Evolutionary conservation across 1,140 invertebrate genomes (phyloP).

Genomic region (Scylla paramamosain): DNA sequence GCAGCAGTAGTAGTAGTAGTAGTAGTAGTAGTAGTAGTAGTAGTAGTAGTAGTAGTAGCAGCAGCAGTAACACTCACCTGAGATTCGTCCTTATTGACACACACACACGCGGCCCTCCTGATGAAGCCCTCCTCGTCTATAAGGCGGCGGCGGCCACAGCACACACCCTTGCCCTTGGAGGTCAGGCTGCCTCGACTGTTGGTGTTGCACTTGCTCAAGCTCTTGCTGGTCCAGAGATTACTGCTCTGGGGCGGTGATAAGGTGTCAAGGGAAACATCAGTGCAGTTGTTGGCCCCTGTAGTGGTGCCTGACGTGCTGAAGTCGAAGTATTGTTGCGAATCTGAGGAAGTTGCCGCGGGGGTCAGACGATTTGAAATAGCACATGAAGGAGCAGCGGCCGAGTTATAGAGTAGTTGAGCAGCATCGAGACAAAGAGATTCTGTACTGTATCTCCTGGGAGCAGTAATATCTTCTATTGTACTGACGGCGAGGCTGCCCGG

Average conservation of each 20-base stretch:
- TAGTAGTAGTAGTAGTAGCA: too few species aligned
- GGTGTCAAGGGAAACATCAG: neutral
- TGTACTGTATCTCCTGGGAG: neutral
- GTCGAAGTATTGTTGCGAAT: neutral
- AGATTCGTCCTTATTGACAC: slow-evolving; percentile 67
- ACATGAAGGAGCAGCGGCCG: neutral
- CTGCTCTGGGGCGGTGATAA: neutral
- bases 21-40: neutral
- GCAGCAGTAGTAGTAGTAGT: neutral
- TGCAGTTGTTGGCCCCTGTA: neutral
- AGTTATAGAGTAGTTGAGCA: too few species aligned
- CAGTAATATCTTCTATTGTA: slow-evolving; percentile 43
- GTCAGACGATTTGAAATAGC: neutral
- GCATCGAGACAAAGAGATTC: slow-evolving; percentile 2
- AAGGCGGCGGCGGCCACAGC: slow-evolving; percentile 56
- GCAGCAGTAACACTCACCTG: slow-evolving; percentile 37
- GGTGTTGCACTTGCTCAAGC: slow-evolving; percentile 16
- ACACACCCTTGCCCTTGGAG: neutral
- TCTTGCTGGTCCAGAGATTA: neutral
- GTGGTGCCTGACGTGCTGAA: neutral
- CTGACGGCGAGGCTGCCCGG: slow-evolving; percentile 40
- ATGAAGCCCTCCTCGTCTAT: slow-evolving; percentile 69
- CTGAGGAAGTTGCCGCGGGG: neutral
- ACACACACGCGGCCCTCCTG: slow-evolving; percentile 65
- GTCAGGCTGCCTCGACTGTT: neutral